These are phyloP conservation scores for Leucophenga montana DNA, from an alignment of 2,888 invertebrate species.

Conservation along the genomic window DNA sequence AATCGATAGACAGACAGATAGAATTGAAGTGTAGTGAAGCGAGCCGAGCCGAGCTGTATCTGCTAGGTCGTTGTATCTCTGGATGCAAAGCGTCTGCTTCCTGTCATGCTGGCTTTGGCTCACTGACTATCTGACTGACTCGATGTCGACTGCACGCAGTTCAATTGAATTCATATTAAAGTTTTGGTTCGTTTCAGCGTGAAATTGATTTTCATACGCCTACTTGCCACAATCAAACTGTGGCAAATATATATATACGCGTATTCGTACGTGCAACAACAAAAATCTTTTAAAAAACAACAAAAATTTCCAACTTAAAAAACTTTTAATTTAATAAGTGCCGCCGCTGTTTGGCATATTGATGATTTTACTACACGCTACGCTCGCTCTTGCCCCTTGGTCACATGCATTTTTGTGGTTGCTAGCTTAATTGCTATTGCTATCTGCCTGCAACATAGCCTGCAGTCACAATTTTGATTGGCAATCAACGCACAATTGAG, in stretches of 20 bases:
- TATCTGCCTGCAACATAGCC: slow-evolving; percentile 36
- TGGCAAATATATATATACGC: slow-evolving; percentile 46
- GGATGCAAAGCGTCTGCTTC: neutral
- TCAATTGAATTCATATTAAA: slow-evolving; percentile 58
- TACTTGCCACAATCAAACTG: slow-evolving; percentile 66
- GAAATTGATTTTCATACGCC: slow-evolving; percentile 67
- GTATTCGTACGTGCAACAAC: slow-evolving; percentile 24
- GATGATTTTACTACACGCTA: neutral
- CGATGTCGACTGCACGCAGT: slow-evolving; percentile 45
- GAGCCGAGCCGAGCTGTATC: neutral
- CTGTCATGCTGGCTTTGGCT: neutral
- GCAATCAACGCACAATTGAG: slow-evolving; percentile 65
- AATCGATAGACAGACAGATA: slow-evolving; percentile 49
- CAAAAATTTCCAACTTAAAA: slow-evolving; percentile 6
- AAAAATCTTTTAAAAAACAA: slow-evolving; percentile 1
- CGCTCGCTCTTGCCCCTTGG: no score
- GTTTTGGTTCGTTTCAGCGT: slow-evolving; percentile 67
- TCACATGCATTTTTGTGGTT: neutral
- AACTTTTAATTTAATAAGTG: slow-evolving; percentile 64
- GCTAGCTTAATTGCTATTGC: neutral
- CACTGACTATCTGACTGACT: slow-evolving; percentile 36
- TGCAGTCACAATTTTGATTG: slow-evolving; percentile 67
- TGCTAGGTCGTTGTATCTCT: neutral
- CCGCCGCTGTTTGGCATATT: slow-evolving; percentile 42
- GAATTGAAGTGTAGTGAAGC: neutral